These are phyloP conservation scores for Cistogaster globosa DNA, from an alignment of 2,888 invertebrate genomes.

Conservation along the genomic window DNA sequence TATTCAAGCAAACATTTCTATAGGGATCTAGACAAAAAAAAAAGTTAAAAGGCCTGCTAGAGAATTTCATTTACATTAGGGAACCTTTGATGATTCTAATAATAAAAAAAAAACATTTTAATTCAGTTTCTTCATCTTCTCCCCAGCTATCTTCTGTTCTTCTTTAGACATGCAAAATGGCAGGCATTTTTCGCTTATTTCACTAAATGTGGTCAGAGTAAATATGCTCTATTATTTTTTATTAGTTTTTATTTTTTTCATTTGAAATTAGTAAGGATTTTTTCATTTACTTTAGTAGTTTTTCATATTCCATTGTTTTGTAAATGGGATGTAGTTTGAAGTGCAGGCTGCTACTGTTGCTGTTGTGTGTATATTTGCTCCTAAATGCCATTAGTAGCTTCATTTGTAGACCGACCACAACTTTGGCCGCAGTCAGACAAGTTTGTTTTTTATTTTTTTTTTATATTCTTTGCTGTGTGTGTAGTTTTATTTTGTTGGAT, in stretches of 20 bases:
- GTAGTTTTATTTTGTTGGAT: constrained; percentile 42
- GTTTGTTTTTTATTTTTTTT: constrained; percentile 40
- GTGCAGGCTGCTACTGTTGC: not conserved
- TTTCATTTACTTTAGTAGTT: constrained; percentile 52
- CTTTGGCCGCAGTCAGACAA: constrained; percentile 70
- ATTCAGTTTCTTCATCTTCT: constrained; percentile 6
- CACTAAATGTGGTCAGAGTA: constrained; percentile 26
- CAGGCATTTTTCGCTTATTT: constrained; percentile 55
- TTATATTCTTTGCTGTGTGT: constrained; percentile 2
- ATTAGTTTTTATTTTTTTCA: not conserved
- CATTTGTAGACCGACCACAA: constrained; percentile 72
- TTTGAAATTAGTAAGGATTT: constrained; percentile 41
- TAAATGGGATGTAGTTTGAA: not conserved
- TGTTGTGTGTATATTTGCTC: not conserved
- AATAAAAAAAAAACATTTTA: constrained; percentile 28
- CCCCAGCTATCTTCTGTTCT: too few species aligned
- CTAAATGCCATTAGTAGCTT: constrained; percentile 67
- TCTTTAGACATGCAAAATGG: constrained; percentile 2
- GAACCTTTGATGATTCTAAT: constrained; percentile 39
- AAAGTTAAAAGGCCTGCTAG: constrained; percentile 25
- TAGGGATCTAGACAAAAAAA: not conserved
- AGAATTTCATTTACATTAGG: constrained; percentile 55
- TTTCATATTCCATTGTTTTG: constrained; percentile 10
- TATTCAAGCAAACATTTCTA: not conserved
- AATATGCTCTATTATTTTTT: constrained; percentile 2